Conservation (phyloP, 2,113 vertebrate genomes). For the Uropsilus gracilis region DNA sequence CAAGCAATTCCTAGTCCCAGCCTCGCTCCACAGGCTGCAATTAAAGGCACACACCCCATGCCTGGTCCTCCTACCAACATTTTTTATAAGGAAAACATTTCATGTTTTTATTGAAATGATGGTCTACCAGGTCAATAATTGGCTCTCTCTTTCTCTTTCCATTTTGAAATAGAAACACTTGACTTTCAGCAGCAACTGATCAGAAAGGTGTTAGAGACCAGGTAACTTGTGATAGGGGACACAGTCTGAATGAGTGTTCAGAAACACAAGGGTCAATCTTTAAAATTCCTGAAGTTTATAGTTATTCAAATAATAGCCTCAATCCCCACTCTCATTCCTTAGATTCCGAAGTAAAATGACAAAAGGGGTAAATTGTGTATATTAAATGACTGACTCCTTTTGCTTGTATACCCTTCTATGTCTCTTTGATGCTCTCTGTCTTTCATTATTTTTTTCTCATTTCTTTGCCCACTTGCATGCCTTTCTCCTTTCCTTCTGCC, state of each 20-base stretch:
- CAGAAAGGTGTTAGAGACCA: background rate
- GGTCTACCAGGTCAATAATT: background rate
- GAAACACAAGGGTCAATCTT: background rate
- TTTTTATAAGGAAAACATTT: background rate
- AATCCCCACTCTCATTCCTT: background rate
- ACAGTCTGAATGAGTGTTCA: background rate
- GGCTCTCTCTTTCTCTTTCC: background rate
- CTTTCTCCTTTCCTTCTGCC: too few relatives aligned
- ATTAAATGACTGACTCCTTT: too few relatives aligned
- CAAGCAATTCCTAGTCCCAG: too few relatives aligned
- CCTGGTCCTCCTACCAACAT: background rate
- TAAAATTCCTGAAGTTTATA: background rate
- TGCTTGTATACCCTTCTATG: too few relatives aligned
- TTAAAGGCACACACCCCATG: too few relatives aligned
- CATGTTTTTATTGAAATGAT: background rate
- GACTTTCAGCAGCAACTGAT: background rate
- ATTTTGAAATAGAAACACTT: background rate
- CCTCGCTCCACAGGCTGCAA: too few relatives aligned
- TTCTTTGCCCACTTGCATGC: too few relatives aligned
- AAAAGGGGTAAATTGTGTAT: background rate
- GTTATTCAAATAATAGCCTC: background rate
- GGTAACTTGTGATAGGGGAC: background rate
- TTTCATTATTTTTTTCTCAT: too few relatives aligned
- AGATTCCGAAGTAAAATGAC: background rate
- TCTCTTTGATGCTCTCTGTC: too few relatives aligned